Evolutionary conservation across 2,797 vertebrate species (phyloP), one percentile per base, ranked within the genome.

Genomic region (Platyrinchus mystaceus): DNA sequence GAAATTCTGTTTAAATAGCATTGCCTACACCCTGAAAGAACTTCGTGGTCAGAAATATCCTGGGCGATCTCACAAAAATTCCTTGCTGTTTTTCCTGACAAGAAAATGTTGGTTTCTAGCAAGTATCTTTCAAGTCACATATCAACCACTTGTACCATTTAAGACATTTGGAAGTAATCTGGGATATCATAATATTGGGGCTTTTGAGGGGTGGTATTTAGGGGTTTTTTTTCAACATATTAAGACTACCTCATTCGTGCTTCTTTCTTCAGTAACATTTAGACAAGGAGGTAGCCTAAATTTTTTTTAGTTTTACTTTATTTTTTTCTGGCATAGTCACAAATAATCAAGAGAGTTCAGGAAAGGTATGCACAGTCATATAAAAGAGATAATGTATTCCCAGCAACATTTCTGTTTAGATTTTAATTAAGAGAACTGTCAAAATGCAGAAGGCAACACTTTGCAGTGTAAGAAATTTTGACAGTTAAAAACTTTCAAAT

Each of bases 1-100:
- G 68, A 91, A 94, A 58, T 80, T 87, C 60, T 95, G 66, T 75
- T 87, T 78, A 71, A 91, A 93, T 12, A 95, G 67, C 60, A 53
- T 32, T 95, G 70, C 59, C 70, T 78, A 82, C 44, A 79, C 37
- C 34, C 44, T 43, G 37, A 43, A 84, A 89, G 26, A 84, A 79
- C n/a, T 79, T 82, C 16, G 73, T 46, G 53, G 52, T 85, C 87
- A 89, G 76, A 77, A 16, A 43, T 18, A 52, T 34, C 37, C 37
- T 80, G 20, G 26, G 66, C n/a, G 39, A 47, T 52, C 66, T 63
- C 64, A 66, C 1, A 58, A 34, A 89, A 84, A 76, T 50, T 67
- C 21, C 21, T 32, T 84, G 47, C 26, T 44, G 17, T 18, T 71
- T 70, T 77, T 85, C 85, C 87, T 89, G 60, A 74, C 20, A 39